phyloP scores from a whole-genome alignment of 2,797 vertebrate species.

The Galagoides demidoff region DNA sequence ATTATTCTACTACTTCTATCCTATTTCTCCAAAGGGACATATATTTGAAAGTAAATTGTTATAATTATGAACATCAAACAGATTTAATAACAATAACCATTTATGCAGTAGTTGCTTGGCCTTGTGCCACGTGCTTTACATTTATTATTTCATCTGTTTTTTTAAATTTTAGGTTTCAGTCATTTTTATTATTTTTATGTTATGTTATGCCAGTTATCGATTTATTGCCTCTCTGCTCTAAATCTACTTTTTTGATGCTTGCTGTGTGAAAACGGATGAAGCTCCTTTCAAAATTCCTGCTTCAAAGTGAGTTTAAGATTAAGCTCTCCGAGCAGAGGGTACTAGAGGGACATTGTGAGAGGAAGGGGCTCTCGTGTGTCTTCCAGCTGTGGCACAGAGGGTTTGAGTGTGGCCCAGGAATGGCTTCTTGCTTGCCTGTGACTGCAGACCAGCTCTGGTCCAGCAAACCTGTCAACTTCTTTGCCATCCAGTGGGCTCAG shows the following conservation, averaged over 20 bases:
- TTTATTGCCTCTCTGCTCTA: not conserved
- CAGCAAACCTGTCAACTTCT: not conserved
- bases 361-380: not conserved
- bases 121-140: not conserved
- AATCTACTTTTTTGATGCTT: not conserved
- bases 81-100: not conserved
- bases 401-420: not conserved
- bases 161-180: not conserved
- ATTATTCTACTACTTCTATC: not conserved
- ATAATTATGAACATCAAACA: not conserved
- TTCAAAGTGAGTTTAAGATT: not conserved
- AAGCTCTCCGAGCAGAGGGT: not conserved
- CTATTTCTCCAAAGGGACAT: not conserved
- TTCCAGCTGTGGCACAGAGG: not conserved
- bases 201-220: not conserved
- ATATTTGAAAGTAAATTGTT: not conserved
- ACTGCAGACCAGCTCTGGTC: not conserved
- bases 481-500: not conserved
- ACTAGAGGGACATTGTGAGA: not conserved
- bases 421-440: not conserved
- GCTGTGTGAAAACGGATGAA: not conserved
- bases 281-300: not conserved
- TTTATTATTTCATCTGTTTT: not conserved
- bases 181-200: not conserved
- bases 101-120: not conserved